phyloP scores from a whole-genome alignment of 1,140 invertebrate species.

The Aphaenogaster floridana region DNA sequence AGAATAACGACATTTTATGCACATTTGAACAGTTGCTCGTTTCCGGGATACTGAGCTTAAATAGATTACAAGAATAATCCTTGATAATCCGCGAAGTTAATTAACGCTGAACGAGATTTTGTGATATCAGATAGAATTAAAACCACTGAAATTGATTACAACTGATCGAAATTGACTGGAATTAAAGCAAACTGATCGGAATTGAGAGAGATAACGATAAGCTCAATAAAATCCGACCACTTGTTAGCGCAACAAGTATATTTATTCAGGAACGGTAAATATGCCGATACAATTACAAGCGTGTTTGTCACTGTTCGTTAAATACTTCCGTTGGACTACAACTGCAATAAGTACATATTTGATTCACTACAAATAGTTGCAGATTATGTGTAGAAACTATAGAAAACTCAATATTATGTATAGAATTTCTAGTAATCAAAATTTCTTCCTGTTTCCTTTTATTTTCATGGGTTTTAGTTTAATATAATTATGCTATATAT shows the following conservation, averaged over 20 bases:
- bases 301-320: conserved; percentile 15
- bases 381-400: not conserved
- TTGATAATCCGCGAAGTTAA: conserved; percentile 27
- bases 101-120: conserved; percentile 35
- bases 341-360: not conserved
- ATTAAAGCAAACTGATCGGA: conserved; percentile 22
- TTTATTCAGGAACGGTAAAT: conserved; percentile 34
- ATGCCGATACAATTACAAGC: conserved; percentile 3
- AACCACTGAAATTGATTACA: conserved; percentile 38
- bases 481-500: not conserved
- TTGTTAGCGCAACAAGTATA: conserved; percentile 52
- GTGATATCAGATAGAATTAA: conserved; percentile 12
- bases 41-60: not conserved
- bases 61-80: conserved; percentile 32
- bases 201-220: conserved; percentile 26
- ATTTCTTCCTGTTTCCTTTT: not conserved
- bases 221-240: conserved; percentile 43
- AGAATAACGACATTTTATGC: not conserved
- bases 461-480: not conserved
- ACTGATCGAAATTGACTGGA: conserved; percentile 34
- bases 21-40: not conserved
- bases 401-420: not conserved
- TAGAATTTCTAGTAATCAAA: not conserved
- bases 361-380: no score
- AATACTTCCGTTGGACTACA: not conserved